phyloP scores from a whole-genome alignment of 2,113 vertebrate genomes.

The Amphilophus citrinellus region DNA sequence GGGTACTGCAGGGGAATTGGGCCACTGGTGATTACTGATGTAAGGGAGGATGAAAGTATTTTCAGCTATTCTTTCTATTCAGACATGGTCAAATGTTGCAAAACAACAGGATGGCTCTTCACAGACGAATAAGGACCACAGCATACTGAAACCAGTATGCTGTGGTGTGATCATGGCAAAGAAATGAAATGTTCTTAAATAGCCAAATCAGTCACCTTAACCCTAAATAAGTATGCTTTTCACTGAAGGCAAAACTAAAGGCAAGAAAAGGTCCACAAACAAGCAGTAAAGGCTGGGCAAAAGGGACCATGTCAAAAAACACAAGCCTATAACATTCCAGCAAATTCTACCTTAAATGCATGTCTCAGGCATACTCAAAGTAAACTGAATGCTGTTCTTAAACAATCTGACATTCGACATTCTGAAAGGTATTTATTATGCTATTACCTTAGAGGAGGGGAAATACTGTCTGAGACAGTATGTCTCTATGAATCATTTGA shows the following conservation, averaged over 20 bases:
- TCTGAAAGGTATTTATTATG: not conserved
- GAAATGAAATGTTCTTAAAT: not conserved
- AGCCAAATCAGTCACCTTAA: not conserved
- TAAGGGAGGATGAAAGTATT: too few species aligned
- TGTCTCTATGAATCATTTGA: too few species aligned
- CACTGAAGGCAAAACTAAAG: not conserved
- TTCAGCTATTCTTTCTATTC: not conserved
- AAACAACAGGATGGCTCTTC: not conserved
- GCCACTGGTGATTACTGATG: too few species aligned
- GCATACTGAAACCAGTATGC: not conserved
- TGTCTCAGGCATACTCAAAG: not conserved
- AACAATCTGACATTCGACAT: not conserved
- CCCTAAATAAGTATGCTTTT: not conserved
- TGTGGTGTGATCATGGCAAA: not conserved
- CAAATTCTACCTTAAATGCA: not conserved
- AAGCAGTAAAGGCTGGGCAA: not conserved
- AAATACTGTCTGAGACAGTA: too few species aligned
- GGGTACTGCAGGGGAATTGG: too few species aligned
- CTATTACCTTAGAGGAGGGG: too few species aligned
- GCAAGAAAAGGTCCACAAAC: not conserved
- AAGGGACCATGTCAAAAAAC: not conserved
- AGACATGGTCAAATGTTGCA: not conserved
- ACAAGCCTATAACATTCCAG: not conserved
- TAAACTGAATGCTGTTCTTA: not conserved
- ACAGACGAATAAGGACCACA: not conserved